These are phyloP conservation scores for Addax nasomaculatus DNA, from an alignment of 2,113 vertebrate species.

Conservation along the genomic window DNA sequence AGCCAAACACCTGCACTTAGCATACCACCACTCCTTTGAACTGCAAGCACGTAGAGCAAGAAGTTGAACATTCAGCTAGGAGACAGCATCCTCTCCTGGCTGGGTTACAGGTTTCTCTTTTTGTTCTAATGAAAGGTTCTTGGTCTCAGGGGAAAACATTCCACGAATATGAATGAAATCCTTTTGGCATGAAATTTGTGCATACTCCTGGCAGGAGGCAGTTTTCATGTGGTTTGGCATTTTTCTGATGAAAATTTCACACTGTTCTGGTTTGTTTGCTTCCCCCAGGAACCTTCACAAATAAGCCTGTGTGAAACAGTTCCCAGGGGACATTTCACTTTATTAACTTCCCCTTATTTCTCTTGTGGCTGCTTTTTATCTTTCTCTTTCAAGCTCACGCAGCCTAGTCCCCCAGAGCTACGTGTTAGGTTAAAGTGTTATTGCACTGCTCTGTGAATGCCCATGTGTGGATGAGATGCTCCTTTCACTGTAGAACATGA, in stretches of 20 bases:
- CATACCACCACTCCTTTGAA: not conserved
- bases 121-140: not conserved
- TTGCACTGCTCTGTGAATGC: not conserved
- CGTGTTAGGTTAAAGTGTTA: not conserved
- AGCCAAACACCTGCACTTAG: not conserved
- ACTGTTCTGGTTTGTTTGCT: not conserved
- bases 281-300: constrained; percentile 10
- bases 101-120: not conserved
- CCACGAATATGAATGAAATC: not conserved
- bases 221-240: not conserved
- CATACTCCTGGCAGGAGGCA: not conserved
- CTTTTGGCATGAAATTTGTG: not conserved
- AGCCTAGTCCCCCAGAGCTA: not conserved
- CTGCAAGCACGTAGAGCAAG: not conserved
- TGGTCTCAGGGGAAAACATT: not conserved
- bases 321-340: not conserved
- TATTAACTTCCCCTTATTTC: not conserved
- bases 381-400: not conserved
- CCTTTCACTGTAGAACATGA: not conserved
- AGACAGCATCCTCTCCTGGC: not conserved
- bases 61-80: not conserved
- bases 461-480: not conserved
- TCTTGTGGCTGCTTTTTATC: not conserved
- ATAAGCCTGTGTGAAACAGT: not conserved
- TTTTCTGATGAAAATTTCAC: constrained; percentile 38